A percentile compares a stretch with the other conserved stretches of the same genome.
These are phyloP conservation scores for Hexactinellida sp. DNA, from an alignment of 37 sponge, comb jelly and placozoan genomes.

Conservation along the genomic window DNA sequence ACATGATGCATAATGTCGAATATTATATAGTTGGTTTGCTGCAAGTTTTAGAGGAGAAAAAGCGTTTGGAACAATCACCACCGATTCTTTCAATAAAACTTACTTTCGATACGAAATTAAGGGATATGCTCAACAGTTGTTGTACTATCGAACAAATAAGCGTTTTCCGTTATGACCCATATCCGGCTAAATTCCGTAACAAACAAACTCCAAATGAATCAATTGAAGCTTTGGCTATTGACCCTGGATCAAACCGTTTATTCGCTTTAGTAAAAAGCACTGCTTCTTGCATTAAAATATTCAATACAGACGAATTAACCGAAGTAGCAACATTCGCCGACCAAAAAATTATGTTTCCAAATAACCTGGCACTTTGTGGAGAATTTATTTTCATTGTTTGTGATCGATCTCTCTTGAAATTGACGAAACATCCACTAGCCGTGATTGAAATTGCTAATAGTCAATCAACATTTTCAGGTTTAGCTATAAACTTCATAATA, in stretches of 20 bases:
- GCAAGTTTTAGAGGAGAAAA: background rate
- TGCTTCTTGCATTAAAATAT: background rate
- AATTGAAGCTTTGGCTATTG: background rate
- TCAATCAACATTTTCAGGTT: background rate
- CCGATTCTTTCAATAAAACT: background rate
- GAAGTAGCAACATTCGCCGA: background rate
- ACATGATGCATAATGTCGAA: background rate
- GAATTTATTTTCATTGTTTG: background rate
- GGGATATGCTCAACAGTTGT: background rate
- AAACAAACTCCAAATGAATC: slow-evolving; percentile 14
- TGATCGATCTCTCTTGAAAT: slow-evolving; percentile 8
- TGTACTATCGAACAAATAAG: background rate
- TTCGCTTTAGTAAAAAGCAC: background rate
- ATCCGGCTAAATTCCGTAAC: background rate
- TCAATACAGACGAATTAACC: background rate
- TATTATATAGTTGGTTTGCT: background rate
- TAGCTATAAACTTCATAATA: background rate
- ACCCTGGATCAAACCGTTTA: background rate
- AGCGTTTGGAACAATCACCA: background rate
- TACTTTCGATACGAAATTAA: background rate
- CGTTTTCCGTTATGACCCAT: background rate
- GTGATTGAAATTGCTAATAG: background rate
- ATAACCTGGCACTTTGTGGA: background rate
- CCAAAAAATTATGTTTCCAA: background rate
- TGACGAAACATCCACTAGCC: background rate